These are phyloP conservation scores for Fukomys damarensis DNA, from an alignment of 2,113 vertebrate species.

Conservation along the genomic window DNA sequence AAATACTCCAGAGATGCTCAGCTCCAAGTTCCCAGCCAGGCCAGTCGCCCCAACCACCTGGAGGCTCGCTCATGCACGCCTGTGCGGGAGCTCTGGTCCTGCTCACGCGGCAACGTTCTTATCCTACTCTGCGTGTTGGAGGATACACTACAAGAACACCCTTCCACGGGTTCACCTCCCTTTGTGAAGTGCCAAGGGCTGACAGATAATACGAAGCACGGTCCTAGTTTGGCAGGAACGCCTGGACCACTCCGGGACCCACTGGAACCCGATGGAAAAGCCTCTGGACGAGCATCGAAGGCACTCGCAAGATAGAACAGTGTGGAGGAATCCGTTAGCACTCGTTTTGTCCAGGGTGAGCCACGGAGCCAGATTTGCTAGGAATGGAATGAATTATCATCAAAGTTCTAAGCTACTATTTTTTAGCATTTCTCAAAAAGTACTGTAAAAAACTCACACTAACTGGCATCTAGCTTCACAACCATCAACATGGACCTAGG, in stretches of 20 bases:
- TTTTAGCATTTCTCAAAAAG: constrained; percentile 56
- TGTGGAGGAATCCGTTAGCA: constrained; percentile 43
- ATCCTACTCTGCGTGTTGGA: constrained; percentile 44
- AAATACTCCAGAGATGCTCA: constrained; percentile 20
- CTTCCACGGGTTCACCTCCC: constrained; percentile 12
- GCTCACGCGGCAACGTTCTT: not conserved
- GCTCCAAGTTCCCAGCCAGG: not conserved
- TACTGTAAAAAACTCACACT: constrained; percentile 17
- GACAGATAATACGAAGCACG: constrained; percentile 57
- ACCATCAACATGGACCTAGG: not conserved
- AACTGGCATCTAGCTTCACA: constrained; percentile 27
- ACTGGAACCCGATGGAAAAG: not conserved
- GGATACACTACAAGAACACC: constrained; percentile 48
- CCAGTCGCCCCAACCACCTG: not conserved
- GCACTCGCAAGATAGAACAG: constrained; percentile 23
- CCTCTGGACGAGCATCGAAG: not conserved
- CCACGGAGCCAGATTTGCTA: not conserved
- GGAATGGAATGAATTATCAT: constrained; percentile 18
- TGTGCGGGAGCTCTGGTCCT: not conserved
- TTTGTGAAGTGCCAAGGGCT: not conserved
- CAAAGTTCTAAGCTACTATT: constrained; percentile 41
- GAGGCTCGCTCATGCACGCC: constrained; percentile 7
- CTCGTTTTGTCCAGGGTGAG: constrained; percentile 9
- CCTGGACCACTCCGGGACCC: not conserved
- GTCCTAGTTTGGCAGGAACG: not conserved